phyloP scores from a whole-genome alignment of 1,140 invertebrate species.

The Heliconius hewitsoni region DNA sequence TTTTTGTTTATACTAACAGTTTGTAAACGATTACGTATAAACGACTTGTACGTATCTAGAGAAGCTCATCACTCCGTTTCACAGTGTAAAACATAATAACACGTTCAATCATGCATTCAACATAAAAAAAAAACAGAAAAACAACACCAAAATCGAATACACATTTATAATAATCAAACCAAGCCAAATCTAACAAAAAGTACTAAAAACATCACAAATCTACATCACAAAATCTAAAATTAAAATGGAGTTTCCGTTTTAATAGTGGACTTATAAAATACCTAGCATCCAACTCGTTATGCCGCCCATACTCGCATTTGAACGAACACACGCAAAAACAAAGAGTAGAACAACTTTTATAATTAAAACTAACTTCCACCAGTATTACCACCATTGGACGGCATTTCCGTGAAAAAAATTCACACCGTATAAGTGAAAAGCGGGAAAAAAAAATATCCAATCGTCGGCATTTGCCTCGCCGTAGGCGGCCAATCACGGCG shows the following conservation, averaged over 20 bases:
- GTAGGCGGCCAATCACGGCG: conserved; percentile 57
- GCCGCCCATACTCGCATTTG: conserved; percentile 31
- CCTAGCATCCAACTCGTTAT: conserved; percentile 36
- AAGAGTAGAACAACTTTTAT: conserved; percentile 67
- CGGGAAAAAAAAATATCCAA: conserved; percentile 75
- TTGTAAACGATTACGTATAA: neutral
- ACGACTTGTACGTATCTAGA: neutral
- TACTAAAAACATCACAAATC: neutral
- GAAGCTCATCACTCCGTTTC: too few relatives aligned
- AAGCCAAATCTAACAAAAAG: neutral
- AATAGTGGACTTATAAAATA: conserved; percentile 33
- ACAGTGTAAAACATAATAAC: too few relatives aligned
- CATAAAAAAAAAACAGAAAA: neutral
- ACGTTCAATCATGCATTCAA: neutral
- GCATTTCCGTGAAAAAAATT: conserved; percentile 72
- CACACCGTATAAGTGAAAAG: conserved; percentile 74
- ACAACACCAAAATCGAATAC: neutral
- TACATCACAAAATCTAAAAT: conserved; percentile 11
- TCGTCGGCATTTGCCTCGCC: conserved; percentile 46
- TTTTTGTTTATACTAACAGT: too few relatives aligned
- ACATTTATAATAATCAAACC: neutral
- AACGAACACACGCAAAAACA: conserved; percentile 42
- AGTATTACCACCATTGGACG: conserved; percentile 60
- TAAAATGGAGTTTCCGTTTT: conserved; percentile 24
- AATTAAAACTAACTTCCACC: conserved; percentile 72